Evolutionary conservation across 2,797 vertebrate genomes (phyloP), one percentile per base, ranked within the genome.

Genomic region (Kryptopterus vitreolus): DNA sequence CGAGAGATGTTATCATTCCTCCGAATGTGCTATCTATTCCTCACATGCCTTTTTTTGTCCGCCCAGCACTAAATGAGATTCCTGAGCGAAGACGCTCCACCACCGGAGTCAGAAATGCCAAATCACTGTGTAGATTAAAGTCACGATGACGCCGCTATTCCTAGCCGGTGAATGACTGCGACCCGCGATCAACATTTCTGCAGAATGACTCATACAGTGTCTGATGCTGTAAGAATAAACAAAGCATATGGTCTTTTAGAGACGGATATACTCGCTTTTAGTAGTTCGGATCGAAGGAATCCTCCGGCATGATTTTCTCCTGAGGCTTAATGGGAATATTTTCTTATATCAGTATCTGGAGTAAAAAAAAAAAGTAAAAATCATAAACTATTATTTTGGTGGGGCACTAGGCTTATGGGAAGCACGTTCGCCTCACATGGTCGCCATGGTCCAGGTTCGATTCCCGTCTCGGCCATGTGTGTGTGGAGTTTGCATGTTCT

Each of bases 101-200:
- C 58, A 38, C 50, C 52, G 31, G 29, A 31, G 1, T 33, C 38
- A 76, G 35, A 82, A 78, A 59, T 81, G 65, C 75, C 0, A 24
- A 85, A 50, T 85, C 82, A 76, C 33, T 7, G 70, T 62, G 7
- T 50, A 74, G 74, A 61, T 29, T 24, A 79, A 62, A 33, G 69
- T 50, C 13, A 33, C 55, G 58, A 63, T 50, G 74, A 57, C 24
- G 38, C 11, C 5, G 9, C 59, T 57, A 24, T 70, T 58, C 29
- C 50, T 50, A 24, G 26, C 43, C 33, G 11, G 9, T 22, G 9
- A 22, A 70, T 48, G 72, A 75, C 35, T 68, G 24, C 38, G 55
- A 55, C 35, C 20, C 52, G 24, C 16, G n/a, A 58, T 52, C 6
- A 43, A 78, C 68, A 66, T 73, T 72, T 55, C 48, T 48, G 13